Evolutionary conservation across 1,140 invertebrate species (phyloP).

Genomic region (Matsumurasca onukii): DNA sequence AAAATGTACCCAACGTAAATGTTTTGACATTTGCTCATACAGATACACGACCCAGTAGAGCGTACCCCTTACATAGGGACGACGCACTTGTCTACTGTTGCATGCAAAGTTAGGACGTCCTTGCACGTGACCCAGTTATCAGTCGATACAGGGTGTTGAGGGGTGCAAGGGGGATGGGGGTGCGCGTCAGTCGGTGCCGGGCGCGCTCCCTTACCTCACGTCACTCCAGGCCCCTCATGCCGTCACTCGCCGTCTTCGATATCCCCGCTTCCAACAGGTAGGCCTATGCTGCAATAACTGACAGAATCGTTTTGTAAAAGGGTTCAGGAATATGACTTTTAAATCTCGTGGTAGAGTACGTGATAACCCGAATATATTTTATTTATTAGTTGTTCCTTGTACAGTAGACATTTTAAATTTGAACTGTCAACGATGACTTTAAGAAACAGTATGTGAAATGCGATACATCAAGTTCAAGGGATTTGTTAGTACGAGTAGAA

Average conservation of each 20-base stretch:
- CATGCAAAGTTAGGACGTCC: not conserved
- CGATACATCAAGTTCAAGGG: no score
- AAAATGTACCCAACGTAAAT: no score
- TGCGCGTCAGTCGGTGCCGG: not conserved
- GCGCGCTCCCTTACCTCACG: not conserved
- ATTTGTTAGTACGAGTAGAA: no score
- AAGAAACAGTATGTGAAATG: no score
- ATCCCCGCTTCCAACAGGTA: not conserved
- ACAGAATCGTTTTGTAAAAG: not conserved
- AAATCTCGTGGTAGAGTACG: not conserved
- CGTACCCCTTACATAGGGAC: no score
- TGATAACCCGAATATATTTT: not conserved
- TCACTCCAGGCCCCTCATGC: not conserved
- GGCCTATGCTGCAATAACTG: not conserved
- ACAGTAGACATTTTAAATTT: no score
- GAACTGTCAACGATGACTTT: no score
- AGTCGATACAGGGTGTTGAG: not conserved
- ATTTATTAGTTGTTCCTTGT: not conserved
- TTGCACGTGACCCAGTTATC: conserved; percentile 3
- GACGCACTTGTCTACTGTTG: no score
- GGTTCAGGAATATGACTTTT: not conserved
- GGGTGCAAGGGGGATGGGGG: not conserved
- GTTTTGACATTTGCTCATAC: no score
- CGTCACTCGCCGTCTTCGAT: not conserved
- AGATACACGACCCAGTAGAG: no score